phyloP scores from a whole-genome alignment of 2,113 vertebrate genomes.

The Irena cyanogastra region DNA sequence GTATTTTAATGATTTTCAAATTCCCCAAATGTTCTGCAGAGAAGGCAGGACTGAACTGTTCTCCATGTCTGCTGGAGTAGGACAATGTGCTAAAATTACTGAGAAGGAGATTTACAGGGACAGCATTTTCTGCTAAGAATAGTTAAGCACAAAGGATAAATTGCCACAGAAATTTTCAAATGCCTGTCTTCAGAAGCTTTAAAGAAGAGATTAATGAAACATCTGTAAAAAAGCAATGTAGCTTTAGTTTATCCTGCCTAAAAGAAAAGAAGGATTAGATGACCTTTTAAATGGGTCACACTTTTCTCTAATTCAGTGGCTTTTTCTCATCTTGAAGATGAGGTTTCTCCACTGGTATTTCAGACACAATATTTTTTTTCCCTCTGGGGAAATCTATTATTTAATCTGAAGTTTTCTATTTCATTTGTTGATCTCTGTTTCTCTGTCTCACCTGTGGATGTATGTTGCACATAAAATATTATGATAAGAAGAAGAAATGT shows the following conservation, averaged over 20 bases:
- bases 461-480: background rate
- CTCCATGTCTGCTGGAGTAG: background rate
- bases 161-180: slow-evolving; percentile 4
- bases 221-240: slow-evolving; percentile 47
- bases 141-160: slow-evolving; percentile 6
- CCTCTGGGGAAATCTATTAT: background rate
- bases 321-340: background rate
- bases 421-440: background rate
- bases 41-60: background rate
- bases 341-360: background rate
- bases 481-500: background rate
- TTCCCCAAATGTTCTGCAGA: background rate
- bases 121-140: slow-evolving; percentile 19
- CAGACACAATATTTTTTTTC: background rate
- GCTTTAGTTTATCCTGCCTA: slow-evolving; percentile 17
- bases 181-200: background rate
- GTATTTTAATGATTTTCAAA: background rate
- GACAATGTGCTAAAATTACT: background rate
- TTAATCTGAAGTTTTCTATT: background rate
- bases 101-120: background rate
- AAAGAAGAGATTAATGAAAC: slow-evolving; percentile 33
- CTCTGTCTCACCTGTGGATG: accelerated
- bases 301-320: background rate
- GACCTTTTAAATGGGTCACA: slow-evolving; percentile 40
- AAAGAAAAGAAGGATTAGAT: slow-evolving; percentile 31